These are phyloP conservation scores for Dunckerocampus dactyliophorus DNA, from an alignment of 2,113 vertebrate genomes.

Conservation along the genomic window DNA sequence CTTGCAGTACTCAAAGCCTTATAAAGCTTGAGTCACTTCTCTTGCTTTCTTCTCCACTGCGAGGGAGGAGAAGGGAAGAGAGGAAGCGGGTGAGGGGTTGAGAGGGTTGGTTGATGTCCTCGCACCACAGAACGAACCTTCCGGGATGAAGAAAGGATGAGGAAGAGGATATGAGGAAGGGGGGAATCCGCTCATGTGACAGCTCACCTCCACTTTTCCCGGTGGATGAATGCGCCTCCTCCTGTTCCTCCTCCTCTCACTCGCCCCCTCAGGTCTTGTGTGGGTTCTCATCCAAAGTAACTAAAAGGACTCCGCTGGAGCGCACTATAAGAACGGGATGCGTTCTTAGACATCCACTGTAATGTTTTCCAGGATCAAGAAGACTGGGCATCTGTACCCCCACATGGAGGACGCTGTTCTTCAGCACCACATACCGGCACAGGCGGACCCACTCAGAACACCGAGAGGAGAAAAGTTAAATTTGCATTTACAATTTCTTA, in stretches of 20 bases:
- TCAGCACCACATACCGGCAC: slow-evolving; percentile 1
- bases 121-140: slow-evolving; percentile 5
- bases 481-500: not conserved
- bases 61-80: not conserved
- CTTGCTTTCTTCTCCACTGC: slow-evolving; percentile 16
- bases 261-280: slow-evolving; percentile 20
- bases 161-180: slow-evolving; percentile 2
- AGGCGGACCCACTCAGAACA: not conserved
- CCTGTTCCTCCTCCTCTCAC: not conserved
- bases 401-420: not conserved
- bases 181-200: slow-evolving; percentile 17
- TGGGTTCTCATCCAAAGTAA: slow-evolving; percentile 49
- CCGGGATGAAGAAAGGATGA: not conserved
- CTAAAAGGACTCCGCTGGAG: slow-evolving; percentile 41
- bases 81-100: not conserved
- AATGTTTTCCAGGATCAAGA: not conserved
- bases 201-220: slow-evolving; percentile 31
- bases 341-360: no score
- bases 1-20: not conserved
- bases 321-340: not conserved
- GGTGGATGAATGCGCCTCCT: slow-evolving; percentile 8
- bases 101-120: not conserved
- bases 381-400: not conserved
- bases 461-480: no score
- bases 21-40: slow-evolving; percentile 19